A percentile compares a stretch with the other conserved stretches of the same genome.
Evolutionary conservation across 2,113 vertebrate species (phyloP).

Genomic region (Cromileptes altivelis): DNA sequence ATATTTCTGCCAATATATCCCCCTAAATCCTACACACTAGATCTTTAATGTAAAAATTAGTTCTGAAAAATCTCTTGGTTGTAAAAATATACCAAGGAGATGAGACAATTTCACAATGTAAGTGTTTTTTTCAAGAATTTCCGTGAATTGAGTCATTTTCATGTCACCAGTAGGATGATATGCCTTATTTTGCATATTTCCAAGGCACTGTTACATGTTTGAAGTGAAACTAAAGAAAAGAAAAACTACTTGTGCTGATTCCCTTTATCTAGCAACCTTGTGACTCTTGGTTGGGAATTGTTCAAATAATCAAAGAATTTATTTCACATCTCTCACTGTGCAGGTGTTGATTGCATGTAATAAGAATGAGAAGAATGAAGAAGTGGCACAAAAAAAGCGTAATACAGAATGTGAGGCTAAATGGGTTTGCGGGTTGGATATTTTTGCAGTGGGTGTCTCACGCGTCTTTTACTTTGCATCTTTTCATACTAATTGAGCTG

Average conservation of each 20-base stretch:
- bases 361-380: neutral
- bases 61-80: neutral
- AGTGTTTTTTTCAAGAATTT: neutral
- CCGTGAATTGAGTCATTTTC: neutral
- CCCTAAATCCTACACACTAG: too few species aligned
- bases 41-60: neutral
- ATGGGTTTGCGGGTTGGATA: neutral
- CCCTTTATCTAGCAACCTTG: neutral
- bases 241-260: neutral
- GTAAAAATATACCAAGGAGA: neutral
- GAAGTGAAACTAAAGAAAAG: neutral
- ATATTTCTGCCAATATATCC: too few species aligned
- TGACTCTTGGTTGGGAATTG: neutral
- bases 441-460: neutral
- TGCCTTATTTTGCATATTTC: conserved; percentile 9
- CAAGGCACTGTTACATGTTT: neutral
- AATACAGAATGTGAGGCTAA: neutral
- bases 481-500: conserved; percentile 27
- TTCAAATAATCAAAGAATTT: neutral
- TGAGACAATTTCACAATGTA: neutral
- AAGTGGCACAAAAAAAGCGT: neutral
- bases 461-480: conserved; percentile 18
- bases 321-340: too few species aligned
- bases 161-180: neutral
- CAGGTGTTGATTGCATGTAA: neutral